Evolutionary conservation across 2,113 vertebrate species (phyloP).

Genomic region (Scomber scombrus): DNA sequence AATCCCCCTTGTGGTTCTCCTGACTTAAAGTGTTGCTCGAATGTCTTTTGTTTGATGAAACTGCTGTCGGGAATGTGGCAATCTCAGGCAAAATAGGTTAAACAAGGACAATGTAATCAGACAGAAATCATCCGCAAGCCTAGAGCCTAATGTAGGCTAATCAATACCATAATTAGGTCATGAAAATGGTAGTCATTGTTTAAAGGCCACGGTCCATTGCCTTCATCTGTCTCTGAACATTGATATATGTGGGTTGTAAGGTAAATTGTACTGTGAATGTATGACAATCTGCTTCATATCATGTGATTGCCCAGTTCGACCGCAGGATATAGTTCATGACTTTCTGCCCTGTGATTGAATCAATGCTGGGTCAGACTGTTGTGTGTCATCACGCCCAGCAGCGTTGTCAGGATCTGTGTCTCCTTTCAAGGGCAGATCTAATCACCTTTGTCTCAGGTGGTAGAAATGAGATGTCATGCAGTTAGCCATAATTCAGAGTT

Average conservation of each 20-base stretch:
- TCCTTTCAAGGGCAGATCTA: constrained; percentile 45
- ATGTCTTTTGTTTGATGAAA: constrained; percentile 16
- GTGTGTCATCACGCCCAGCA: background rate
- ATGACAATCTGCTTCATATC: background rate
- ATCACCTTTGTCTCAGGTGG: constrained; percentile 61
- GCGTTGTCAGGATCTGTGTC: background rate
- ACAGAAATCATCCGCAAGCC: constrained; percentile 47
- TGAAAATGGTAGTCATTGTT: constrained; percentile 50
- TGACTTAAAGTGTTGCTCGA: background rate
- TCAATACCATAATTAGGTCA: constrained; percentile 77
- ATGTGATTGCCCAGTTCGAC: background rate
- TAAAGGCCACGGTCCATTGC: constrained; percentile 27
- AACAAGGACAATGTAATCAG: constrained; percentile 60
- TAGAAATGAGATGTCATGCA: constrained; percentile 56
- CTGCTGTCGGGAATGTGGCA: constrained; percentile 5
- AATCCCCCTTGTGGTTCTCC: constrained; percentile 8
- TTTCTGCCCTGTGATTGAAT: constrained; percentile 23
- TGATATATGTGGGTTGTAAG: constrained; percentile 8
- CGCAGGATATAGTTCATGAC: constrained; percentile 4
- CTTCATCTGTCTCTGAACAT: background rate
- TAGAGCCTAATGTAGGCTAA: constrained; percentile 72
- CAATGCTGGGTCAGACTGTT: constrained; percentile 17
- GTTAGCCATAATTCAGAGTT: constrained; percentile 39
- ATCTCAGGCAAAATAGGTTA: constrained; percentile 51
- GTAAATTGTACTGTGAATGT: background rate